Evolutionary conservation across 1,140 invertebrate genomes (phyloP).

Genomic region (Drosophila bifasciata): DNA sequence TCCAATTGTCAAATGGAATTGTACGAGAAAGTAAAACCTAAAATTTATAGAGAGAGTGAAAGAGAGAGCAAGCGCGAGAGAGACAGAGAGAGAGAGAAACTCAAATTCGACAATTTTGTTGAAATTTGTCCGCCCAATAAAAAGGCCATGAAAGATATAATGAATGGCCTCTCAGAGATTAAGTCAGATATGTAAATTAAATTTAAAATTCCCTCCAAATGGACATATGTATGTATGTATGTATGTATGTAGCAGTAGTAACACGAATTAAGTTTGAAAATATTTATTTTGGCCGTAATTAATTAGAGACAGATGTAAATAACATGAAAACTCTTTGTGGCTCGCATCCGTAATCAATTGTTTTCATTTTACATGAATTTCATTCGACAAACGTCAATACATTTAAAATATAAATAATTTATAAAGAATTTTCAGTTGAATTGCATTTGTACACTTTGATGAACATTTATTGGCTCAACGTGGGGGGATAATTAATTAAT

Average conservation of each 20-base stretch:
- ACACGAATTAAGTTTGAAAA: neutral
- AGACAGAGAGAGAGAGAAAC: neutral
- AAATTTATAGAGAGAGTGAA: neutral
- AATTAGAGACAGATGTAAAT: slow-evolving; percentile 5
- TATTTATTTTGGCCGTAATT: slow-evolving; percentile 17
- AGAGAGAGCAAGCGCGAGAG: neutral
- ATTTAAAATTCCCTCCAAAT: neutral
- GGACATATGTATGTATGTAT: too few relatives aligned
- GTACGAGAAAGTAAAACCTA: slow-evolving; percentile 6
- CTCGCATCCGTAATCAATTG: too few relatives aligned
- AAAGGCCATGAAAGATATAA: slow-evolving; percentile 7
- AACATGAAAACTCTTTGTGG: too few relatives aligned
- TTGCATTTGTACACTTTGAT: too few relatives aligned
- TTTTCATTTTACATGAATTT: too few relatives aligned
- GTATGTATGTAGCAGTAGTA: too few relatives aligned
- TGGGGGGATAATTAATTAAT: too few relatives aligned
- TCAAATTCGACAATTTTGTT: slow-evolving; percentile 27
- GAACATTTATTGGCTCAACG: too few relatives aligned
- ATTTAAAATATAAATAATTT: too few relatives aligned
- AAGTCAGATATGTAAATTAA: neutral
- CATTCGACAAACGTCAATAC: too few relatives aligned
- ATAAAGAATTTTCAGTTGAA: too few relatives aligned
- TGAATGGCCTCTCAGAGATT: slow-evolving; percentile 27
- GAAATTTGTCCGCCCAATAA: neutral
- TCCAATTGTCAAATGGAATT: slow-evolving; percentile 60